These are phyloP conservation scores for Sipha flava DNA, from an alignment of 1,140 invertebrate genomes.

Conservation along the genomic window DNA sequence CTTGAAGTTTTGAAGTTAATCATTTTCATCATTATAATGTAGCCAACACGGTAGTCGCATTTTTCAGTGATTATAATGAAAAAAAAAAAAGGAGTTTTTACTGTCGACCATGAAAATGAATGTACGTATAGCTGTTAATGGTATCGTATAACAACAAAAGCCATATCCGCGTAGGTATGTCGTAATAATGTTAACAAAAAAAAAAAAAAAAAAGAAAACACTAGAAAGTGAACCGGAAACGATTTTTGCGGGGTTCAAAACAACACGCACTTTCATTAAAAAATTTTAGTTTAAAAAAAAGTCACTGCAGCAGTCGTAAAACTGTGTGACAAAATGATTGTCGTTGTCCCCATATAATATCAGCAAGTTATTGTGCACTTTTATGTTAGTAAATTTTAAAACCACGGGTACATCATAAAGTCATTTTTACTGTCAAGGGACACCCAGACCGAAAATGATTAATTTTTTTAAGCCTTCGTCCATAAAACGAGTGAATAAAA, in stretches of 20 bases:
- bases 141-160: not conserved
- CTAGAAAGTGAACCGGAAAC: not conserved
- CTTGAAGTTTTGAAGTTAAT: too few species aligned
- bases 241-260: not conserved
- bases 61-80: too few species aligned
- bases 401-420: constrained; percentile 16
- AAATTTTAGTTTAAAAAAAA: not conserved
- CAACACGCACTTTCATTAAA: not conserved
- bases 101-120: too few species aligned
- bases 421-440: constrained; percentile 22
- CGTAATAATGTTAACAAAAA: not conserved
- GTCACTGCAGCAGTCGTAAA: not conserved
- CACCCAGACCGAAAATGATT: constrained; percentile 14
- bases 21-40: too few species aligned
- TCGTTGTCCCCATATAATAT: not conserved
- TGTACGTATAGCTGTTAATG: too few species aligned
- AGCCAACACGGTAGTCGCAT: too few species aligned
- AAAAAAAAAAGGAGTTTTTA: too few species aligned
- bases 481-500: constrained; percentile 7
- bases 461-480: constrained; percentile 8
- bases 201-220: not conserved
- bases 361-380: not conserved
- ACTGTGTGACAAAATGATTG: not conserved
- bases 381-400: constrained; percentile 3
- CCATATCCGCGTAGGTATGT: not conserved